These are phyloP conservation scores for Poeciliopsis presidionis DNA, from an alignment of 2,797 vertebrate genomes.

Conservation along the genomic window DNA sequence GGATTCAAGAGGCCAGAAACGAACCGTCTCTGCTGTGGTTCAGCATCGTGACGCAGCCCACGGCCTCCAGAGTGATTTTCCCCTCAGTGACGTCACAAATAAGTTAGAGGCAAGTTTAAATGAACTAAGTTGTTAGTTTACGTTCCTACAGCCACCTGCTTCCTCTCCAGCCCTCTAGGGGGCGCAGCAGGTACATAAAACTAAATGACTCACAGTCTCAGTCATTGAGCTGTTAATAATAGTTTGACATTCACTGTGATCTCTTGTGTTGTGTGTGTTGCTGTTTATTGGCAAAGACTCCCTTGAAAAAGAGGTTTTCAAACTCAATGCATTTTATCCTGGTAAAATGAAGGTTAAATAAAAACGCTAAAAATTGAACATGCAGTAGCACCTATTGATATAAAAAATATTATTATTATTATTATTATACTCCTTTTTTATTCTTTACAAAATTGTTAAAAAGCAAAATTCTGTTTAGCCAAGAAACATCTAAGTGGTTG, in stretches of 20 bases:
- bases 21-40: conserved; percentile 48
- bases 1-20: conserved; percentile 53
- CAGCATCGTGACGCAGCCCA: conserved; percentile 8
- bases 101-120: not conserved
- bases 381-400: not conserved
- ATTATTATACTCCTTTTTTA: not conserved
- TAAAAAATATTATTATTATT: no score
- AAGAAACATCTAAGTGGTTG: not conserved
- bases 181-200: not conserved
- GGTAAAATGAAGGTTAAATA: no score
- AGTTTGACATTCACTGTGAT: no score
- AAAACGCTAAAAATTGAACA: not conserved
- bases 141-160: not conserved
- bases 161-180: not conserved
- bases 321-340: no score
- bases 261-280: no score
- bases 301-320: no score
- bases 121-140: not conserved
- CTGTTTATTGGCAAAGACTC: no score
- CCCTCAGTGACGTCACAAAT: not conserved
- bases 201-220: not conserved
- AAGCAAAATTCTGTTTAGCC: not conserved
- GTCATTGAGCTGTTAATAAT: not conserved
- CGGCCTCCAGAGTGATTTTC: not conserved
- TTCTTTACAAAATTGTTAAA: not conserved